Conservation (phyloP, 1,140 invertebrate species). For the Megalopta genalis region DNA sequence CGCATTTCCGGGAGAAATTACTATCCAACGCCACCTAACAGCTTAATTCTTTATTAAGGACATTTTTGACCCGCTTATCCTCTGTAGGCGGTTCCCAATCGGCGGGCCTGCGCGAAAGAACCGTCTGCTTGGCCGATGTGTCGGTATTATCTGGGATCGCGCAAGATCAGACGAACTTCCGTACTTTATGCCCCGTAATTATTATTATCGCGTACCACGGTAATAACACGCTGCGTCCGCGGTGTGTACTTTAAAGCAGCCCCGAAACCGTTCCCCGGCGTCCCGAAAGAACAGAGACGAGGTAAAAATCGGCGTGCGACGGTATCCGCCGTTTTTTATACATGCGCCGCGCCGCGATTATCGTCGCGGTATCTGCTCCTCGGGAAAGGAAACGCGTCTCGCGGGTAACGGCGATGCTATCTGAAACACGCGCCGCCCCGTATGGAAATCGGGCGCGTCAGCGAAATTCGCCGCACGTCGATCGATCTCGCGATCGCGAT, state of each 20-base stretch:
- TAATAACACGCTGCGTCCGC: background rate
- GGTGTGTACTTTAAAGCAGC: background rate
- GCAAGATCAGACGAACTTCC: background rate
- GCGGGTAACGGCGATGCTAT: background rate
- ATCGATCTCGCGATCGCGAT: constrained; percentile 39
- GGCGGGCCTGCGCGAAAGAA: too few relatives aligned
- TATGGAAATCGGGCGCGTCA: background rate
- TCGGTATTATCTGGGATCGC: background rate
- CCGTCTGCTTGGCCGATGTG: too few relatives aligned
- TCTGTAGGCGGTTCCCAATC: too few relatives aligned
- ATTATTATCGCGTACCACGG: constrained; percentile 1
- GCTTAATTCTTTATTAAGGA: too few relatives aligned
- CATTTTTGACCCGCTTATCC: too few relatives aligned
- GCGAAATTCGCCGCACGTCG: background rate
- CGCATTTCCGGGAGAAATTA: too few relatives aligned
- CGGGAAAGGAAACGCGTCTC: background rate
- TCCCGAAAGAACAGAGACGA: background rate
- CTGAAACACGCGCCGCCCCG: background rate
- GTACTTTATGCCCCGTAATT: background rate
- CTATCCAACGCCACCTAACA: too few relatives aligned
- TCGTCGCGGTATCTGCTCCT: background rate
- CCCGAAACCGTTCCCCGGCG: background rate
- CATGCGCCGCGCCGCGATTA: background rate
- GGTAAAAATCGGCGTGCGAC: background rate
- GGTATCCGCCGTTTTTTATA: background rate